Conservation (phyloP, 2,113 vertebrate genomes). For the Halichoerus grypus region DNA sequence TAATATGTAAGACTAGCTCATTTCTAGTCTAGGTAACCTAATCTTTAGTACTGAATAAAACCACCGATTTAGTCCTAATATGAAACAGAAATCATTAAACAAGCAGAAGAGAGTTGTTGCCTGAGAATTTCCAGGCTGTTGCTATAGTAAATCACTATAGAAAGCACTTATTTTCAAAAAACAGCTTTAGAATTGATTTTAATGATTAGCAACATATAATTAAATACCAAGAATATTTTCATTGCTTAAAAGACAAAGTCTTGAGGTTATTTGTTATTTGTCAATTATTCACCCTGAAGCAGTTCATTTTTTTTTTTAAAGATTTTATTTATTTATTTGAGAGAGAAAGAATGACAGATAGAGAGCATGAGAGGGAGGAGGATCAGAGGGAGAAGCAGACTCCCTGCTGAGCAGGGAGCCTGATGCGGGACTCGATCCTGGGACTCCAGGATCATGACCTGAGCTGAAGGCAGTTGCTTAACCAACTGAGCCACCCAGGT, state of each 20-base stretch:
- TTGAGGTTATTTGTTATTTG: not conserved
- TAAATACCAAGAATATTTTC: constrained; percentile 53
- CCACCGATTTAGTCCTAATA: not conserved
- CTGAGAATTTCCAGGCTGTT: not conserved
- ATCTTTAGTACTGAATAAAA: constrained; percentile 1
- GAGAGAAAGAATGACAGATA: too few relatives aligned
- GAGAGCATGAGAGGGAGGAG: too few relatives aligned
- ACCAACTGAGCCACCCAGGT: too few relatives aligned
- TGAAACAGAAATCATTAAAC: not conserved
- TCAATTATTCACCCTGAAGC: not conserved
- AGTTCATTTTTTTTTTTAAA: not conserved
- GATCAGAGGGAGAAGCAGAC: too few relatives aligned
- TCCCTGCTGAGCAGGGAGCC: too few relatives aligned
- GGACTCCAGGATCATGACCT: too few relatives aligned
- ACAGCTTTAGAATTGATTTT: constrained; percentile 31
- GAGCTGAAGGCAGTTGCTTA: too few relatives aligned
- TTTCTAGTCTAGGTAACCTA: not conserved
- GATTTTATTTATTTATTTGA: too few relatives aligned
- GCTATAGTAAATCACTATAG: not conserved
- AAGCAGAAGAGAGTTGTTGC: not conserved
- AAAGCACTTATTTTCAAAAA: constrained; percentile 4
- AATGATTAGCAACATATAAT: not conserved
- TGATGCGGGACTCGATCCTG: too few relatives aligned
- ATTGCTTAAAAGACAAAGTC: not conserved
- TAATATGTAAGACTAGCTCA: not conserved